phyloP scores from a whole-genome alignment of 2,797 vertebrate species.

The Helicolenus hilgendorfi region DNA sequence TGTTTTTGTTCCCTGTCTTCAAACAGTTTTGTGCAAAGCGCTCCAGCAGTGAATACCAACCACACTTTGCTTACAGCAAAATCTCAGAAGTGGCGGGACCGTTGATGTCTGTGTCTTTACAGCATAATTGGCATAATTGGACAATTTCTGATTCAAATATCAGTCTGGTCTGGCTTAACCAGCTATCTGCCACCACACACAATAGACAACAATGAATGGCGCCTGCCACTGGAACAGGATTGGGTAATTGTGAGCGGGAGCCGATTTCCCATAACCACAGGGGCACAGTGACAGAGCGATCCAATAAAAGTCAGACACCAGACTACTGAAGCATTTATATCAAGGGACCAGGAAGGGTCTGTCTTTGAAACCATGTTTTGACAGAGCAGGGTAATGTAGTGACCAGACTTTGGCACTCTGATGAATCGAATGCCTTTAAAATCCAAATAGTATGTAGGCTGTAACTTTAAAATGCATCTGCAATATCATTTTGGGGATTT shows the following conservation, averaged over 20 bases:
- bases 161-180: conserved; percentile 25
- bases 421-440: conserved; percentile 21
- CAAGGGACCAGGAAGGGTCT: conserved; percentile 21
- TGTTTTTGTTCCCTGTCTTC: background rate
- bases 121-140: conserved; percentile 60
- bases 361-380: conserved; percentile 33
- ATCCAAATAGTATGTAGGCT: conserved; percentile 1
- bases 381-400: background rate
- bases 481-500: background rate
- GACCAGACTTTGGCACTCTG: conserved; percentile 10
- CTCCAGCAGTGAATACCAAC: background rate
- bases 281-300: conserved; percentile 54
- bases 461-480: background rate
- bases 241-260: conserved; percentile 60
- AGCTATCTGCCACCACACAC: conserved; percentile 33
- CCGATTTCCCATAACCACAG: conserved; percentile 62
- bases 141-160: conserved; percentile 63
- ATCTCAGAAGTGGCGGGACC: background rate
- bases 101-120: conserved; percentile 57
- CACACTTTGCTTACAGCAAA: conserved; percentile 18
- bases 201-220: conserved; percentile 49
- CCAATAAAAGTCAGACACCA: conserved; percentile 71
- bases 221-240: conserved; percentile 38
- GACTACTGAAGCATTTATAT: conserved; percentile 58
- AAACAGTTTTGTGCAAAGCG: background rate